Base-by-base conservation (phyloP, 2,113 vertebrate species). In the Excalfactoria chinensis region DNA sequence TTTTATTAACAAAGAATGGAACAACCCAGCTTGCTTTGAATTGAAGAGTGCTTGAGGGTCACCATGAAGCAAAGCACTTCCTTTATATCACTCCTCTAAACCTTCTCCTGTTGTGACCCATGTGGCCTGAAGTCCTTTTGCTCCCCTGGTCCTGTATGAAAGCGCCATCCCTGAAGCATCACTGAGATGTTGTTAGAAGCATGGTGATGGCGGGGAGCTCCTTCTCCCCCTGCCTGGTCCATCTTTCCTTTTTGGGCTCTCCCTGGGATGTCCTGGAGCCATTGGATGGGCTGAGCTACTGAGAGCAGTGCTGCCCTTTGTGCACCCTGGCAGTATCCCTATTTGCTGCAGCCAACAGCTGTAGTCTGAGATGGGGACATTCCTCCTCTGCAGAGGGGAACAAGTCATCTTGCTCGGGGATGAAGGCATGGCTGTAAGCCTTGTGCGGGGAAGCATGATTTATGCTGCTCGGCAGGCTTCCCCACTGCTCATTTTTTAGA, bases 401-500 rank as follows among this genome's bases (percentile, higher is more conserved):
- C 78, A 53, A 76, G 34, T 55, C 15, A 1, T 85, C 63, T 48
- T 44, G 76, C 2, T 0, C 4, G 11, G 19, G 41, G 55, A 64
- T 84, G 72, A 84, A 84, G 91, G 70, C 25, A 32, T 77, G 55
- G 11, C 63, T 34, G 63, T 12, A 48, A 55, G 66, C 77, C 67
- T 68, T 66, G 63, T 48, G 6, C 34, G 30, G 40, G 55, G 34
- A 53, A 41, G 2, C 12, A 21, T 41, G 76, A 93, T 91, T 91
- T 88, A 70, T 91, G 17, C 32, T 43, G 53, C 73, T 86, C 79
- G 58, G 69, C 73, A 40, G 30, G 25, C 37, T 32, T 74, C 79
- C 78, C 55, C 9, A 6, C 59, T 44, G 72, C 75, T 91, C 66
- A 34, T 85, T 90, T 85, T 93, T 84, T 64, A 91, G 64, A 84